Evolutionary conservation across 2,113 vertebrate genomes (phyloP).

Genomic region (Peromyscus maniculatus): DNA sequence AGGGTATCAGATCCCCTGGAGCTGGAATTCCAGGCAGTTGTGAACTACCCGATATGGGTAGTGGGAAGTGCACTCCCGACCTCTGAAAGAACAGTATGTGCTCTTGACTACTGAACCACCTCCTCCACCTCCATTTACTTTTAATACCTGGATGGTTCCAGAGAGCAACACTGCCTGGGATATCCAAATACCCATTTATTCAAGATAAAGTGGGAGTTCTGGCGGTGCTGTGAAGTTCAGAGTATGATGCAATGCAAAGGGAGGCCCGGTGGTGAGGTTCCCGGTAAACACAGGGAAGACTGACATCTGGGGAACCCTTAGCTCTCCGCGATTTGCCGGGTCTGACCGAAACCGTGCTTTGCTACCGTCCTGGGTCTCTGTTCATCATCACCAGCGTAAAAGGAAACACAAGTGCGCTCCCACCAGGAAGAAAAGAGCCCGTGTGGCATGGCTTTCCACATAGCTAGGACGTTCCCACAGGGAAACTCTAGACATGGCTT

Average conservation of each 20-base stretch:
- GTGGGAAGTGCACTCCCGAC: background rate
- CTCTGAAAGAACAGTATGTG: background rate
- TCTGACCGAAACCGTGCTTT: background rate
- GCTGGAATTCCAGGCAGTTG: background rate
- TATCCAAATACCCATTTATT: background rate
- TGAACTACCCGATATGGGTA: background rate
- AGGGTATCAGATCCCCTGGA: background rate
- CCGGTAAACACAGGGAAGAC: background rate
- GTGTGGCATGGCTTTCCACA: background rate
- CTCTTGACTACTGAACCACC: background rate
- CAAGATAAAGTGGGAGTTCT: background rate
- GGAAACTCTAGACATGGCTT: background rate
- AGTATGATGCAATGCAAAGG: background rate
- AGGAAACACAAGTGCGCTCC: background rate
- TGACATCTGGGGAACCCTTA: background rate
- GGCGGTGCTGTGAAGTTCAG: background rate
- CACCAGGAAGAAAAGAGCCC: background rate
- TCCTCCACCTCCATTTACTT: background rate
- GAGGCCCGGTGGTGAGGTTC: background rate
- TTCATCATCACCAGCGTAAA: background rate
- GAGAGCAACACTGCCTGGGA: background rate
- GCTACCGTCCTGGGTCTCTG: background rate
- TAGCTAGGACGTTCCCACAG: background rate
- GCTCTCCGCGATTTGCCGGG: background rate
- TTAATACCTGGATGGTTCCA: conserved; percentile 10